Percentiles rank a stretch among this genome's conserved stretches.
Evolutionary conservation across 2,888 invertebrate species (phyloP).

Genomic region (Glaucopsyche alexis): DNA sequence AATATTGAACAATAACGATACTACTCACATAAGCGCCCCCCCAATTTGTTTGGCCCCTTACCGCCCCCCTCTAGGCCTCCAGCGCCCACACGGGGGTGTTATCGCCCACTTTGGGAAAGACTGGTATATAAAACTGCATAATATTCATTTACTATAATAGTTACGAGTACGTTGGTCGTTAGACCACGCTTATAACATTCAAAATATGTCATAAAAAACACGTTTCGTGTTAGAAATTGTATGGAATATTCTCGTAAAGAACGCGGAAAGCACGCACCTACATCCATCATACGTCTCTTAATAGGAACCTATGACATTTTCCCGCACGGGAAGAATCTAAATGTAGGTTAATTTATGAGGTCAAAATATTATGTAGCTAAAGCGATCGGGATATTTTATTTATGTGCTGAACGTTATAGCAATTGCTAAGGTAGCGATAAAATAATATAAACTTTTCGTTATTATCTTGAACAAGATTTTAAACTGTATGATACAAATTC

Average conservation of each 20-base stretch:
- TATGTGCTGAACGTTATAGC: not conserved
- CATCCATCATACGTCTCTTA: not conserved
- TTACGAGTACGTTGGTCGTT: too few species aligned
- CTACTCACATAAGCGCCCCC: too few species aligned
- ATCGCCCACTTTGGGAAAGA: too few species aligned
- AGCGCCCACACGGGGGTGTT: too few species aligned
- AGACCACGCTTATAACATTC: too few species aligned
- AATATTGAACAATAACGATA: too few species aligned
- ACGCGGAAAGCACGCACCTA: not conserved
- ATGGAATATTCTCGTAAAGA: not conserved
- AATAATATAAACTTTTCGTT: too few species aligned
- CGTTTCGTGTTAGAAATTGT: not conserved
- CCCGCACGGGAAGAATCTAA: not conserved
- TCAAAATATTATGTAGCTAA: not conserved
- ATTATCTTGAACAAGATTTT: too few species aligned
- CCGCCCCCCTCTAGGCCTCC: too few species aligned
- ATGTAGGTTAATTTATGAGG: conserved; percentile 1
- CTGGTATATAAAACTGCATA: too few species aligned
- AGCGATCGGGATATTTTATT: not conserved
- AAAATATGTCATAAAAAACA: not conserved
- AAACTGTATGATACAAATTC: not conserved
- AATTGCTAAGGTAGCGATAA: not conserved
- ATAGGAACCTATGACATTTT: not conserved
- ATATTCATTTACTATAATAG: too few species aligned
- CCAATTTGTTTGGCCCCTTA: too few species aligned